Conservation (phyloP, 2,888 invertebrate species). For the Dyspetes luteomarginatus region DNA sequence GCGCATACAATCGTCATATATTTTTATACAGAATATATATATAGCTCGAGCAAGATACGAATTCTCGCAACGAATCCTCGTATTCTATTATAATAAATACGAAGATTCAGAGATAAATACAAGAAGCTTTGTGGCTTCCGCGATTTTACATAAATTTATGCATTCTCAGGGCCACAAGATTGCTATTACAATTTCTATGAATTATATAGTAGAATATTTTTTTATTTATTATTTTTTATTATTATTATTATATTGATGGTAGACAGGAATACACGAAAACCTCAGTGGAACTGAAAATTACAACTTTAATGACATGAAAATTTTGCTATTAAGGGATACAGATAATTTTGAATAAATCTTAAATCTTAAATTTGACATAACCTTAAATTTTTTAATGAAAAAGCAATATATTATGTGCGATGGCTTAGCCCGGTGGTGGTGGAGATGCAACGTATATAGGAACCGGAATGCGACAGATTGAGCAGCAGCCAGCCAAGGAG, state of each 20-base stretch:
- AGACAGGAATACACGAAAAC: no score
- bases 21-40: neutral
- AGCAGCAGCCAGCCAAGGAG: constrained; percentile 78
- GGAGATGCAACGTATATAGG: constrained; percentile 73
- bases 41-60: neutral
- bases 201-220: neutral
- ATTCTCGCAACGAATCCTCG: neutral
- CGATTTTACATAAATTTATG: constrained; percentile 27
- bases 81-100: constrained; percentile 13
- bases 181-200: neutral
- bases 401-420: neutral
- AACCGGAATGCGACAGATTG: constrained; percentile 78
- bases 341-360: no score
- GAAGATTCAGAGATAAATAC: neutral
- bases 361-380: no score
- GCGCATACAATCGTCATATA: neutral
- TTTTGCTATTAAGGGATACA: no score
- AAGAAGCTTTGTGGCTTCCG: constrained; percentile 18
- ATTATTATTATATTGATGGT: no score
- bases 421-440: constrained; percentile 34
- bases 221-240: no score
- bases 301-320: no score
- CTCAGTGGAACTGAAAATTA: no score
- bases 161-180: neutral
- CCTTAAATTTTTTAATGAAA: constrained; percentile 21